Base-by-base conservation (phyloP, 92 coral and sea anemone genomes). In the Blastomussa wellsi region DNA sequence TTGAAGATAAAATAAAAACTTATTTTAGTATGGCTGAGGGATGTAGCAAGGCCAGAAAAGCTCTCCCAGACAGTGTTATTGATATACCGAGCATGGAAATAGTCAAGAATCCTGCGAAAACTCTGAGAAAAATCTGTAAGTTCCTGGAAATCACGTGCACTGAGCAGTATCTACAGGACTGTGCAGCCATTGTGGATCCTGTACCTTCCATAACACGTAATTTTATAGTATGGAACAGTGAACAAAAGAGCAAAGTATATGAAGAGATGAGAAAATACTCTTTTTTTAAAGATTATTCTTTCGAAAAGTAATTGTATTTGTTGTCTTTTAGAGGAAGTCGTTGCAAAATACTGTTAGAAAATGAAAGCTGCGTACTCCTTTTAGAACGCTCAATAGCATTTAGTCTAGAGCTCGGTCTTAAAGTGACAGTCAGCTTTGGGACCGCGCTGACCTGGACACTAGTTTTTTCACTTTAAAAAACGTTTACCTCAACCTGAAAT, bases 191-290 rank as follows among this genome's bases (percentile, higher is more conserved):
- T 75, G 81, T 84, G n/a, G 74, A 84, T 75, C 42, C 66, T 32
- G 52, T 49, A 20, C 87, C 87, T 32, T 84, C 87, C 11, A 84
- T 74, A 75, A 84, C 87, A 44, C 87, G 87, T 20, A 17, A 84
- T 38, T 60, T 29, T 62, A 52, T 84, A 14, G 74, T 31, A 32
- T 84, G 87, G 87, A 26, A 62, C 37, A 33, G 2, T 9, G 62
- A 74, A 8, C 73, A 84, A 26, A 74, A 74, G 68, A 35, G 15
- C 24, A 74, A 31, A 24, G 87, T 84, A 12, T 33, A 75, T n/a
- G 49, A 22, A 15, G 31, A 38, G 28, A 83, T 74, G 72, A 74
- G 60, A 57, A 59, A n/a, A 31, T 75, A 37, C 60, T 37, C 79
- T 37, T 75, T 75, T 42, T 37, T 75, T 26, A 11, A 75, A 38